Conservation (phyloP, 2,113 vertebrate species). For the Melanerpes formicivorus region DNA sequence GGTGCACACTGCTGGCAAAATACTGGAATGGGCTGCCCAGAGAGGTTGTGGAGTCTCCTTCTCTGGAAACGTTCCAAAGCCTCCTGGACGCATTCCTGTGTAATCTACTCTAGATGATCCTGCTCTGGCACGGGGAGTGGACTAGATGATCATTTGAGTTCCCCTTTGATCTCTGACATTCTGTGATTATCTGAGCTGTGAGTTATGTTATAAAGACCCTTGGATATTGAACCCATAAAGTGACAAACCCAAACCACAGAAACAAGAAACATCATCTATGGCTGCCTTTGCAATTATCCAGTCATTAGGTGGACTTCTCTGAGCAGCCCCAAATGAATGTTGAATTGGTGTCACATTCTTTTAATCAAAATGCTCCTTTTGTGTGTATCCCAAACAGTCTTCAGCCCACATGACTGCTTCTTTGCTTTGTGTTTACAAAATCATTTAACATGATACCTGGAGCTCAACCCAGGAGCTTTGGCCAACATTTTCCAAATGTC, state of each 20-base stretch:
- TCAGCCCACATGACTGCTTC: background rate
- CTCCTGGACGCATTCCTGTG: no score
- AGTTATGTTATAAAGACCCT: background rate
- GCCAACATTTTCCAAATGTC: background rate
- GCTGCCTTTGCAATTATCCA: background rate
- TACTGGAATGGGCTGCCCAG: no score
- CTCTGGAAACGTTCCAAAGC: no score
- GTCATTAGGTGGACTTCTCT: background rate
- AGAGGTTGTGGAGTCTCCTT: no score
- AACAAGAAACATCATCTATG: background rate
- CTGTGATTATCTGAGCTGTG: background rate
- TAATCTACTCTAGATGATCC: no score
- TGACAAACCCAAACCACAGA: background rate
- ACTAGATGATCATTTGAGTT: no score
- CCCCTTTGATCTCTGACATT: no score
- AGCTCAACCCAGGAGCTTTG: background rate
- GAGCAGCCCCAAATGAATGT: background rate
- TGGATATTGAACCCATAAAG: background rate
- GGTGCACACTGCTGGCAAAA: no score
- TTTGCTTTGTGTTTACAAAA: background rate
- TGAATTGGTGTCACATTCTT: background rate
- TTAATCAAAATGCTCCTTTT: background rate
- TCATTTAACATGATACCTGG: background rate
- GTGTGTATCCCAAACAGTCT: background rate
- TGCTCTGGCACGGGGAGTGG: no score